Conservation (phyloP, 2,113 vertebrate genomes). For the Brachyistius frenatus region DNA sequence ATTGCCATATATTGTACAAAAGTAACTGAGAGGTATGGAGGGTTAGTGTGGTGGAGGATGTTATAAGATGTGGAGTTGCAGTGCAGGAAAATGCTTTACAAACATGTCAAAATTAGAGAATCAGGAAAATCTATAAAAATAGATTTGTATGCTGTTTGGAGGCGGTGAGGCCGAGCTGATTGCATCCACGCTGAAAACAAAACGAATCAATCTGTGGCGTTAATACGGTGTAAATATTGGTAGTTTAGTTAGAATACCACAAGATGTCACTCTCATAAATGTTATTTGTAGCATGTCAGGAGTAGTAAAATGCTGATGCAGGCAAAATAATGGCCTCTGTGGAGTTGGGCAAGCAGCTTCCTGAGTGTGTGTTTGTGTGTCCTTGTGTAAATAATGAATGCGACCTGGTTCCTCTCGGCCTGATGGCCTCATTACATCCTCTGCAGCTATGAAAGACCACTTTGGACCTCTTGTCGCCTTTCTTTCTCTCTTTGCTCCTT, state of each 20-base stretch:
- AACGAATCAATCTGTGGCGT: no score
- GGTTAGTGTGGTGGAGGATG: not conserved
- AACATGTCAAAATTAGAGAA: not conserved
- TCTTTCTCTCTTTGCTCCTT: not conserved
- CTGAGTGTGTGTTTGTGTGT: conserved; percentile 18
- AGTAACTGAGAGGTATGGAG: not conserved
- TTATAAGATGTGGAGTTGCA: no score
- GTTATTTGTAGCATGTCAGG: not conserved
- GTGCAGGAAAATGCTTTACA: not conserved
- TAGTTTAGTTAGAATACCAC: conserved; percentile 33
- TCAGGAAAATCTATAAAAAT: conserved; percentile 37
- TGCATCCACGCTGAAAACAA: not conserved
- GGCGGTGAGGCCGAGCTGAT: not conserved
- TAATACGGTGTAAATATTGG: not conserved
- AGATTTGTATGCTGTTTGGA: conserved; percentile 19
- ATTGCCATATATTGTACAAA: not conserved
- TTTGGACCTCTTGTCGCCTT: conserved; percentile 44
- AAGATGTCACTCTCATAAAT: conserved; percentile 54
- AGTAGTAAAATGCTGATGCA: conserved; percentile 31
- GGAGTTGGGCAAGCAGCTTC: conserved; percentile 14
- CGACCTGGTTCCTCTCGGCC: conserved; percentile 41
- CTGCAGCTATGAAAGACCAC: conserved; percentile 17
- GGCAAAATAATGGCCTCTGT: conserved; percentile 40
- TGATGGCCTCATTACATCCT: conserved; percentile 30
- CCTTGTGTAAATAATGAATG: conserved; percentile 62